Evolutionary conservation across 2,113 vertebrate species (phyloP), one percentile per base, ranked within the genome.

Genomic region (Rutilus rutilus): DNA sequence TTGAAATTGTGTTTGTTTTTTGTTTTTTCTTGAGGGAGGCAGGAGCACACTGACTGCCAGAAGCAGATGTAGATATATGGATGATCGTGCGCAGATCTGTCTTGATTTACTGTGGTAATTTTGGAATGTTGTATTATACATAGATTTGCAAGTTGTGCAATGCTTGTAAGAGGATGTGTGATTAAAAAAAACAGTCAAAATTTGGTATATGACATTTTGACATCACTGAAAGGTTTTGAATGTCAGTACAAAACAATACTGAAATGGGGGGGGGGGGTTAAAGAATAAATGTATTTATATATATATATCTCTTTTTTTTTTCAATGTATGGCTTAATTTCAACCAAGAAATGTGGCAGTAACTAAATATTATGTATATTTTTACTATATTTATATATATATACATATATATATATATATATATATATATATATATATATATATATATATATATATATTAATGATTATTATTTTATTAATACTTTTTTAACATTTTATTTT

Each of bases 81-180:
- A 75, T 17, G 12, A 1, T 23, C 12, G 6, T 75, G 71, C 3
- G 3, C 11, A 75, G 23, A 47, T 25, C 71, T 75, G 71, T 47
- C 71, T 75, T 75, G 42, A 75, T 75, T 47, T 75, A 75, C 42
- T 47, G 42, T 25, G 42, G 42, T 75, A 14, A 74, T 47, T 74
- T 47, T 25, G 23, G 39, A 25, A 74, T 25, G 39, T 14, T 42
- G 1, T 74, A 25, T 47, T 25, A 45, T 15, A 6, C 11, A 0
- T 47, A 47, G 2, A 74, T 71, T 71, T 23, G 36, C 36, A 39
- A 39, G 39, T 71, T 71, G 65, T 71, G 67, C 5, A 42, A 42
- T 39, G 19, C 21, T 42, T 42, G 67, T 11, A 39, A 64, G 12
- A 64, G 30, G 12, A 27, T 64, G n/a, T 11, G 9, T 1, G 60